phyloP scores from a whole-genome alignment of 2,113 vertebrate genomes.

The Pao palembangensis region DNA sequence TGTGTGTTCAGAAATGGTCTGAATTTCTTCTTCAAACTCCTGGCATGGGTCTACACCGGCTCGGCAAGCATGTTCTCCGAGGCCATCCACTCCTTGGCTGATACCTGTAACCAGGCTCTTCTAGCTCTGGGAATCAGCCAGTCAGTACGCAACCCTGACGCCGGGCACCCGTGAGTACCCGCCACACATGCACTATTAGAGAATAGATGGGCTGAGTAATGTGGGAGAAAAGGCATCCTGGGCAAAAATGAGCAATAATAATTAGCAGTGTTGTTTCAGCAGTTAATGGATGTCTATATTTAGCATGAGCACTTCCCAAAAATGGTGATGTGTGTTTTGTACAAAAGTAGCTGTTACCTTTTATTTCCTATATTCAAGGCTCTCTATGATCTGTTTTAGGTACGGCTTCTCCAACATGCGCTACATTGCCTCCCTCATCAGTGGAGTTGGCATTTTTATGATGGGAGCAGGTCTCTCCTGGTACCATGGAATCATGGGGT shows the following conservation, averaged over 20 bases:
- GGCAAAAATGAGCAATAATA: no score
- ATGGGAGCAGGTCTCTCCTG: constrained; percentile 98
- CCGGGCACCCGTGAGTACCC: constrained; percentile 88
- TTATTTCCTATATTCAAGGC: not conserved
- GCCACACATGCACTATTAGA: not conserved
- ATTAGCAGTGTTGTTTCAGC: no score
- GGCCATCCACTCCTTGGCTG: constrained; percentile 95
- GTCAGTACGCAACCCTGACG: constrained; percentile 90
- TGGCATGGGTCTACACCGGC: constrained; percentile 98
- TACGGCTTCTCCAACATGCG: constrained; percentile 99
- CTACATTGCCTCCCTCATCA: constrained; percentile 96
- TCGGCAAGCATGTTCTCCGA: constrained; percentile 99
- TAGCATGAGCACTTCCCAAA: no score
- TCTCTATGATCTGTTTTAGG: constrained; percentile 58
- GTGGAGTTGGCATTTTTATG: constrained; percentile 99
- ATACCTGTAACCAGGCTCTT: constrained; percentile 96
- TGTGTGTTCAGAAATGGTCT: constrained; percentile 86
- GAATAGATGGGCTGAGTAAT: not conserved
- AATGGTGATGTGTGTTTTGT: no score
- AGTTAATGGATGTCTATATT: no score
- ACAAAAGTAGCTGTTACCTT: not conserved
- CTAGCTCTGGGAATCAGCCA: constrained; percentile 95
- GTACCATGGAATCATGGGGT: constrained; percentile 96
- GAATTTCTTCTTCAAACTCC: constrained; percentile 97
- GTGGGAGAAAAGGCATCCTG: no score